These are phyloP conservation scores for Sebastes fasciatus DNA, from an alignment of 2,113 vertebrate genomes.

Conservation along the genomic window DNA sequence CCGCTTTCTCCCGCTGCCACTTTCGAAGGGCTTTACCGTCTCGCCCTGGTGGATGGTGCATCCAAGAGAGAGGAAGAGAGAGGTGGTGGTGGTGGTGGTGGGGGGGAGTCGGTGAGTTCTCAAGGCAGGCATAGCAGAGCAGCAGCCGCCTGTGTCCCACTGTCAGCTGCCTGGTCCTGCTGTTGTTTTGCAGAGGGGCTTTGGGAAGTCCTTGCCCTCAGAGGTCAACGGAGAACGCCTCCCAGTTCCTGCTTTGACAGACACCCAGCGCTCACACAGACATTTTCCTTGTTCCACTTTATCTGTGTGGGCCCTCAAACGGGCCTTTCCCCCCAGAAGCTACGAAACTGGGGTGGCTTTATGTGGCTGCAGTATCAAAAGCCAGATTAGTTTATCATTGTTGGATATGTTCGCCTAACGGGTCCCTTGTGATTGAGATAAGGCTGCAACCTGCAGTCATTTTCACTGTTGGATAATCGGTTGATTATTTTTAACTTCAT, in stretches of 20 bases:
- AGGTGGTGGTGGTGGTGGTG: not conserved
- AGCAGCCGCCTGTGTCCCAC: constrained; percentile 47
- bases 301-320: constrained; percentile 51
- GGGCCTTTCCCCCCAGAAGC: constrained; percentile 51
- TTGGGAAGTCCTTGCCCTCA: constrained; percentile 84
- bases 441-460: not conserved
- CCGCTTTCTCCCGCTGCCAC: constrained; percentile 13
- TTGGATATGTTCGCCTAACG: not conserved
- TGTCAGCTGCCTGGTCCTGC: constrained; percentile 70
- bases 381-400: constrained; percentile 41
- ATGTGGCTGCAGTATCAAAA: constrained; percentile 36
- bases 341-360: constrained; percentile 43
- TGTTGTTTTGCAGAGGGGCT: constrained; percentile 84
- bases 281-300: constrained; percentile 82
- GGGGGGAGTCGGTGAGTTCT: constrained; percentile 47
- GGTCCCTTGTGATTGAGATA: not conserved
- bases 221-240: constrained; percentile 81
- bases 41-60: constrained; percentile 35
- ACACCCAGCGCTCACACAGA: constrained; percentile 76
- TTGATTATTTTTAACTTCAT: constrained; percentile 1
- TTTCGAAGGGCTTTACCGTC: constrained; percentile 17
- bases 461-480: not conserved
- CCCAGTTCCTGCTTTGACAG: constrained; percentile 87
- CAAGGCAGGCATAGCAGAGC: constrained; percentile 37
- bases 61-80: constrained; percentile 25